Conservation (phyloP, 2,113 vertebrate species). For the Atrichornis clamosus region DNA sequence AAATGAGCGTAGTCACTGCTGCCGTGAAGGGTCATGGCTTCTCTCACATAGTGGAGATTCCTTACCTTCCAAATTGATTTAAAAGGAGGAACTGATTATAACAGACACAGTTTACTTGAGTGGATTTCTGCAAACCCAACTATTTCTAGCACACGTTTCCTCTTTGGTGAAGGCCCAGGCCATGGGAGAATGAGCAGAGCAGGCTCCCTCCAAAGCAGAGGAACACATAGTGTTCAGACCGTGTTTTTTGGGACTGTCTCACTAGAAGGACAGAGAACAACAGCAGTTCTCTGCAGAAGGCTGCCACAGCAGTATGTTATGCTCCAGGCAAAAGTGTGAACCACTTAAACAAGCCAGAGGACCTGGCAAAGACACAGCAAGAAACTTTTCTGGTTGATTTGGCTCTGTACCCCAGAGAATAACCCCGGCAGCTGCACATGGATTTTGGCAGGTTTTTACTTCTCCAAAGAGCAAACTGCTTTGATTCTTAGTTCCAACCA, state of each 20-base stretch:
- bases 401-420: neutral
- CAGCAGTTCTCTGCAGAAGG: neutral
- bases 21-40: neutral
- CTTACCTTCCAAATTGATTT: neutral
- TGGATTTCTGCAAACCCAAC: neutral
- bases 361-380: neutral
- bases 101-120: neutral
- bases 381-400: neutral
- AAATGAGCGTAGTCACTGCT: neutral
- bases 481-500: neutral
- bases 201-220: neutral
- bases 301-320: neutral
- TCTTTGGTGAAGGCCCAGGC: neutral
- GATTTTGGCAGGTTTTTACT: constrained; percentile 10
- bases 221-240: neutral
- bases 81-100: neutral
- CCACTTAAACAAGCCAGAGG: neutral
- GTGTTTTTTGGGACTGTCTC: neutral
- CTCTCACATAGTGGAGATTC: neutral
- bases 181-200: neutral
- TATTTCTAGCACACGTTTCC: neutral
- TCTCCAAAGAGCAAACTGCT: neutral
- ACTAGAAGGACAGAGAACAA: neutral
- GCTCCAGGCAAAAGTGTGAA: neutral
- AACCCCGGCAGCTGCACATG: neutral